These are phyloP conservation scores for Eutolmus rufibarbis DNA, from an alignment of 2,888 invertebrate species.

Conservation along the genomic window DNA sequence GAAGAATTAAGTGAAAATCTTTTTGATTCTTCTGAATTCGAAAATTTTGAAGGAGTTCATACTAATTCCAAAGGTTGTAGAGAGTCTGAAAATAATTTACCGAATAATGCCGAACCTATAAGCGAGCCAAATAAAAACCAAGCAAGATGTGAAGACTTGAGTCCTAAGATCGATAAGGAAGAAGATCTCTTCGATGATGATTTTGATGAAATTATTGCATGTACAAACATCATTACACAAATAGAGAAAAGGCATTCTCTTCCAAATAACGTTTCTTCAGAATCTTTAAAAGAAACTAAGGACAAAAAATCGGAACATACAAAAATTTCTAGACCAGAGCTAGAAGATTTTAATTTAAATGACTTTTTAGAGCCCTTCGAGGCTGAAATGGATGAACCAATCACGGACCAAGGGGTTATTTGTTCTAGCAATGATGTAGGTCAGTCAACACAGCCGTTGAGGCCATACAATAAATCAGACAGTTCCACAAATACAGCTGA, in stretches of 20 bases:
- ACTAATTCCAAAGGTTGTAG: background rate
- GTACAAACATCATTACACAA: constrained; percentile 42
- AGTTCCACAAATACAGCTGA: background rate
- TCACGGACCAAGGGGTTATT: background rate
- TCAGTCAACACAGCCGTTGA: background rate
- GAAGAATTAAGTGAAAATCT: background rate
- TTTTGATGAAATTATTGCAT: constrained; percentile 48
- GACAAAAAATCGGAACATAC: background rate
- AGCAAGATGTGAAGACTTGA: background rate
- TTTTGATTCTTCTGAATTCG: constrained; percentile 12
- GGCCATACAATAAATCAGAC: background rate
- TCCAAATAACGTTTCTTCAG: background rate
- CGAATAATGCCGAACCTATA: background rate
- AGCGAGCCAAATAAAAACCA: background rate
- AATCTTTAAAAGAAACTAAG: background rate
- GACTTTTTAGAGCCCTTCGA: constrained; percentile 66
- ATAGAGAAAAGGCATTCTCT: constrained; percentile 33
- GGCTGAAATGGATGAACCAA: constrained; percentile 51
- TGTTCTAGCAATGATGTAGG: background rate
- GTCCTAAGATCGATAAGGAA: background rate
- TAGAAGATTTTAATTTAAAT: constrained; percentile 63
- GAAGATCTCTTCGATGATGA: constrained; percentile 50
- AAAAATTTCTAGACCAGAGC: constrained; percentile 42
- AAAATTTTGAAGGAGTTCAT: constrained; percentile 8
- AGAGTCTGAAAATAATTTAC: background rate